A percentile compares a stretch with the other conserved stretches of the same genome.
Conservation (phyloP, 2,888 invertebrate species). For the Andrena minutula region DNA sequence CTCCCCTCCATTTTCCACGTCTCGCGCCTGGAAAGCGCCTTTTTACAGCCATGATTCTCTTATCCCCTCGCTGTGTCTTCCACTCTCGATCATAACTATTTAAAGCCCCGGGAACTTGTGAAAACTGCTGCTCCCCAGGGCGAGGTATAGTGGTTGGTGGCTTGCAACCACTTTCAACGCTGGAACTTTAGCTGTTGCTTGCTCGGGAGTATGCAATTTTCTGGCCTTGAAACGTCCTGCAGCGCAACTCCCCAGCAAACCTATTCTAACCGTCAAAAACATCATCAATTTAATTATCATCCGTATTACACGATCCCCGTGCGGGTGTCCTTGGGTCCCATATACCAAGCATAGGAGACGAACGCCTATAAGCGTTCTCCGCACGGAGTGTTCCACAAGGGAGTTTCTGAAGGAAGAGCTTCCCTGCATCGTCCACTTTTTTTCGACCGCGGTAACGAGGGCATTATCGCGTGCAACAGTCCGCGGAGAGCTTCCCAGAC, state of each 20-base stretch:
- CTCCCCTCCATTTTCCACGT: conserved; percentile 14
- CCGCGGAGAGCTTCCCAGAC: neutral
- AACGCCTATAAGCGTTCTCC: too few species aligned
- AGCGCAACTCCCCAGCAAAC: neutral
- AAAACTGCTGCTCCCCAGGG: conserved; percentile 37
- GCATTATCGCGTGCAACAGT: neutral
- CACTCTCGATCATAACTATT: conserved; percentile 64
- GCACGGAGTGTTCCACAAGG: too few species aligned
- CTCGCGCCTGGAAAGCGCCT: conserved; percentile 52
- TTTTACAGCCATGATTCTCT: conserved; percentile 71
- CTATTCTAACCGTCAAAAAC: neutral
- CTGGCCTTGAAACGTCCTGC: conserved; percentile 11
- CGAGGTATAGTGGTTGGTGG: neutral
- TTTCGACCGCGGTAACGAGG: neutral
- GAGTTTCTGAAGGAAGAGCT: too few species aligned
- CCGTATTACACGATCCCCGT: too few species aligned
- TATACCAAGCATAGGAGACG: too few species aligned
- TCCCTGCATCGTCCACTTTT: neutral
- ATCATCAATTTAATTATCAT: too few species aligned
- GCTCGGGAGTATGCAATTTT: conserved; percentile 15
- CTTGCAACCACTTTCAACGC: conserved; percentile 36
- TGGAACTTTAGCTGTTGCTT: conserved; percentile 9
- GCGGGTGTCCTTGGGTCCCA: too few species aligned
- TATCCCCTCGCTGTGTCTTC: conserved; percentile 22
- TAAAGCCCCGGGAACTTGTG: conserved; percentile 58